Percentiles rank a stretch among this genome's conserved stretches.
Conservation (phyloP, 1,140 invertebrate species). For the Sitophilus oryzae region DNA sequence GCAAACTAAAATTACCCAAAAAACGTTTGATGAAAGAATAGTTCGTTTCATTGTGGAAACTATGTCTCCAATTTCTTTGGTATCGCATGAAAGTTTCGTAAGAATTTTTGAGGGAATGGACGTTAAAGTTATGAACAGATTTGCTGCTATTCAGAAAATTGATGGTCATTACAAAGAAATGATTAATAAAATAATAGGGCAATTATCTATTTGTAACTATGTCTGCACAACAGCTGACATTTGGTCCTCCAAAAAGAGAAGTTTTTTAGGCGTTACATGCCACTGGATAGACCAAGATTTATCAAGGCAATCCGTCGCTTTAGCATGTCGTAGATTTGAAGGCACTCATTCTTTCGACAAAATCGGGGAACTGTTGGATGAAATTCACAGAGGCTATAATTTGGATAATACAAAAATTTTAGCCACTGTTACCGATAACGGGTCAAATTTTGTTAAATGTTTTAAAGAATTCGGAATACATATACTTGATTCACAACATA, state of each 20-base stretch:
- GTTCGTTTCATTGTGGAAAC: too few relatives aligned
- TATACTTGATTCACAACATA: conserved; percentile 1
- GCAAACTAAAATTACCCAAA: too few relatives aligned
- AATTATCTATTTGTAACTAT: too few relatives aligned
- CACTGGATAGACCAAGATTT: conserved; percentile 22
- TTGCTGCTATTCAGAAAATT: too few relatives aligned
- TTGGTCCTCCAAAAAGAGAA: conserved; percentile 14
- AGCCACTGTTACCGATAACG: conserved; percentile 27
- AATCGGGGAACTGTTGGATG: conserved; percentile 8
- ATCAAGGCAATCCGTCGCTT: conserved; percentile 14
- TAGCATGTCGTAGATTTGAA: conserved; percentile 23
- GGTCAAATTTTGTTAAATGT: conserved; percentile 26
- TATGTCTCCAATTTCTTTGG: too few relatives aligned
- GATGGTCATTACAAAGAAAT: too few relatives aligned
- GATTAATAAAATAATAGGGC: too few relatives aligned
- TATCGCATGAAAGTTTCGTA: too few relatives aligned
- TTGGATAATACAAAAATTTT: conserved; percentile 19
- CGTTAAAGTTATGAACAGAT: too few relatives aligned
- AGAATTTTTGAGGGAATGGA: too few relatives aligned
- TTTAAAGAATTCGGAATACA: conserved; percentile 23
- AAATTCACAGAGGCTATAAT: conserved; percentile 19
- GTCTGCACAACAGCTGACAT: conserved; percentile 26
- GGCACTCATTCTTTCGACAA: conserved; percentile 24
- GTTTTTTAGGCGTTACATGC: conserved; percentile 18
- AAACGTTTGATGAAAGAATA: too few relatives aligned